phyloP scores from a whole-genome alignment of 2,113 vertebrate genomes.

The Myotis davidii region DNA sequence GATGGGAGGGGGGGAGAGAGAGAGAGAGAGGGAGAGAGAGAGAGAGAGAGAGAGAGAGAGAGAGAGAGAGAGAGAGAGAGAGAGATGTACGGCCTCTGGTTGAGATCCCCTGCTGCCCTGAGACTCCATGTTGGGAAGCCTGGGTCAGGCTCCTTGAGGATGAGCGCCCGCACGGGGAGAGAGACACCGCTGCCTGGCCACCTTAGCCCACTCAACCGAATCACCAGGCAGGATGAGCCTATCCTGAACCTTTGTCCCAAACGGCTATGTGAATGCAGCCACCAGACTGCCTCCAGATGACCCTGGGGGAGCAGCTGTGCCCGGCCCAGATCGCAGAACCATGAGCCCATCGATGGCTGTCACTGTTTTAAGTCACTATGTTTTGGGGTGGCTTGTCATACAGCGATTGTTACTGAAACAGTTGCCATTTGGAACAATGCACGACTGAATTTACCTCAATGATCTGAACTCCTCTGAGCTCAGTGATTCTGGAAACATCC shows the following conservation, averaged over 20 bases:
- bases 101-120: background rate
- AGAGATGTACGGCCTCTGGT: too few relatives aligned
- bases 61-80: too few relatives aligned
- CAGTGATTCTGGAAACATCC: background rate
- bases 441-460: background rate
- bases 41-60: too few relatives aligned
- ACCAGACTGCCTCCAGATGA: background rate
- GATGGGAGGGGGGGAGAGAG: too few relatives aligned
- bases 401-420: accelerated
- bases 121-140: accelerated
- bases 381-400: background rate
- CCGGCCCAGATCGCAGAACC: background rate
- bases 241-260: background rate
- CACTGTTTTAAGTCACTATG: background rate
- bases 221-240: background rate
- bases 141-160: background rate
- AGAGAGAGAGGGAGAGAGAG: too few relatives aligned
- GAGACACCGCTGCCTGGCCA: background rate
- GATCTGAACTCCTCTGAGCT: background rate
- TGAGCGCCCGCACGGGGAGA: background rate
- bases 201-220: background rate
- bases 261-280: background rate
- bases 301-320: background rate
- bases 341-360: background rate
- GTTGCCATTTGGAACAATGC: background rate